Evolutionary conservation across 1,140 invertebrate species (phyloP), one percentile per base, ranked within the genome.

Genomic region (Telenomus remus): DNA sequence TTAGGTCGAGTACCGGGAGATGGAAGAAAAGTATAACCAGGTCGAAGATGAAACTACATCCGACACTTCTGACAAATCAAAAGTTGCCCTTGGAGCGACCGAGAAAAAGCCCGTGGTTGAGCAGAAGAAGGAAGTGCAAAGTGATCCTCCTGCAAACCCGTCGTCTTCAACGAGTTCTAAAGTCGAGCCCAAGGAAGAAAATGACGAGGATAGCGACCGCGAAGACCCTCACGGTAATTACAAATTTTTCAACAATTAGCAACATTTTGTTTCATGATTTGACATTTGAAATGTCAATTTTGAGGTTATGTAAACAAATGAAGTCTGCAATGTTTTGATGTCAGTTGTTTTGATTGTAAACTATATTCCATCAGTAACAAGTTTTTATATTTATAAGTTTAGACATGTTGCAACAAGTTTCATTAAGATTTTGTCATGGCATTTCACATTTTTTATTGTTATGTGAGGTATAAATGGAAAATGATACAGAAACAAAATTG

Each of bases 1-100:
- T 75, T 70, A 93, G 92, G 89, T 92, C 66, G 92, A 93, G 79
- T 91, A 90, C 71, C 89, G 91, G 72, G 92, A 93, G 84, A 87
- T 92, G 79, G 92, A 93, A 78, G 92, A 93, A 63, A 93, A 93
- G 81, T 89, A 90, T 61, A 92, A 91, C 83, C 85, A 86, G 79
- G 63, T 84, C 4, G 91, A 92, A 59, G 92, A 93, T 78, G 91
- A 92, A 80, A 91, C 90, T 77, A 86, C 89, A 53, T 91, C 91
- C 1, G 91, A 92, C 78, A 89, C 89, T 42, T 90, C 90, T n/a
- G 91, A 92, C 43, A 92, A 90, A 81, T 90, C 87, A 54, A 93
- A 92, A 82, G 83, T 89, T 80, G 86, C 70, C 61, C 85, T 83
- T 71, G 82, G 84, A 80, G 87, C 80, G 77, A 89, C 64, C 60